These are phyloP conservation scores for Cirrhinus mrigala DNA, from an alignment of 2,797 vertebrate species.

Conservation along the genomic window DNA sequence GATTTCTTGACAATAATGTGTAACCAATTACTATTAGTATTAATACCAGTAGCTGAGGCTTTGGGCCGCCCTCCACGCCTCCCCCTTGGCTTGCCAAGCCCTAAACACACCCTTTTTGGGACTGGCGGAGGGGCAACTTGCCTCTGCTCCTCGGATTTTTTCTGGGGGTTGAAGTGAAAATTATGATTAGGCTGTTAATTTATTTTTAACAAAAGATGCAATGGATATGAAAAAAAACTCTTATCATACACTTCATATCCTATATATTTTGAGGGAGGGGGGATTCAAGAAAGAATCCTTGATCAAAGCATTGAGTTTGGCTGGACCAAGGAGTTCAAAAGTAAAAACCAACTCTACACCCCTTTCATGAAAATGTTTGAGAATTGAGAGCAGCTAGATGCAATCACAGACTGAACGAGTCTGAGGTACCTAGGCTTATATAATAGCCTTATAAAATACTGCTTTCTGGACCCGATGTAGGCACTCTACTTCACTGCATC, in stretches of 20 bases:
- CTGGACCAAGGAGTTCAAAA: neutral
- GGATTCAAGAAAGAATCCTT: neutral
- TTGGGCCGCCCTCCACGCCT: too few relatives aligned
- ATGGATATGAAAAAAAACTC: neutral
- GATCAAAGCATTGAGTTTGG: neutral
- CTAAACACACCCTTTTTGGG: too few relatives aligned
- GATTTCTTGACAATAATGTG: too few relatives aligned
- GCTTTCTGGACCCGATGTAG: neutral
- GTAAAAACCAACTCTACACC: neutral
- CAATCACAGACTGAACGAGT: neutral
- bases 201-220: conserved; percentile 4
- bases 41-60: too few relatives aligned
- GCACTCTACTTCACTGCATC: neutral
- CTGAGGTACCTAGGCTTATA: neutral
- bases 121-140: neutral
- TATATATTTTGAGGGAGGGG: neutral
- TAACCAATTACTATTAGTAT: too few relatives aligned
- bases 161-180: neutral
- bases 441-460: neutral
- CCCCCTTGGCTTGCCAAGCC: too few relatives aligned
- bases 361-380: too few relatives aligned
- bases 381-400: neutral
- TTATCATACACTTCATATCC: neutral
- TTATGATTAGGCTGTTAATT: too few relatives aligned
- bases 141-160: neutral